Conservation (phyloP, 2,797 vertebrate genomes). For the Fundulus diaphanus region DNA sequence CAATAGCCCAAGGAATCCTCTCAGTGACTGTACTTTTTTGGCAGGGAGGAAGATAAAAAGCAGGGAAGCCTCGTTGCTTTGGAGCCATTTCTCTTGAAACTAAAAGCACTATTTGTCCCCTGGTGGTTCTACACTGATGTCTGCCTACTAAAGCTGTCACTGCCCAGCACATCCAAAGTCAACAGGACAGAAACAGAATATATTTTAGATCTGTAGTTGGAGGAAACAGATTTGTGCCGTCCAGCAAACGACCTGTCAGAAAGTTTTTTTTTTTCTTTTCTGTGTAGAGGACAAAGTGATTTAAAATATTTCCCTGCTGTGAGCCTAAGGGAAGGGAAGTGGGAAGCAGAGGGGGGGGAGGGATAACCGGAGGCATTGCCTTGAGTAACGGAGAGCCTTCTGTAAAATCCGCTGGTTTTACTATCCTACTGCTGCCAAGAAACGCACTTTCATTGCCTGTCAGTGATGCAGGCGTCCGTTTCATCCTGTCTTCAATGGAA, state of each 20-base stretch:
- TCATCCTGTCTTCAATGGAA: conserved; percentile 42
- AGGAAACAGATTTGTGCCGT: conserved; percentile 58
- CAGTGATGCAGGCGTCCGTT: conserved; percentile 38
- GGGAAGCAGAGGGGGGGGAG: conserved; percentile 15
- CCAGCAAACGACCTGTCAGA: conserved; percentile 63
- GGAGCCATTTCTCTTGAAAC: conserved; percentile 49
- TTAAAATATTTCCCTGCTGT: conserved; percentile 65
- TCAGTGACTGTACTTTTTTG: conserved; percentile 5
- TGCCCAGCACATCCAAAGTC: conserved; percentile 61
- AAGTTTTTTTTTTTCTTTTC: too few species aligned
- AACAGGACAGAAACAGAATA: conserved; percentile 44
- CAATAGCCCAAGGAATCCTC: conserved; percentile 30
- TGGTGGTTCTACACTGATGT: conserved; percentile 22
- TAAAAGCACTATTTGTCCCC: conserved; percentile 46
- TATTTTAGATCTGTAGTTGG: conserved; percentile 40
- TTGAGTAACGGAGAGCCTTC: conserved; percentile 70
- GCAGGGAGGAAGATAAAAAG: conserved; percentile 27
- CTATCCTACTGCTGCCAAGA: conserved; percentile 39
- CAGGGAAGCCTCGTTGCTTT: conserved; percentile 33
- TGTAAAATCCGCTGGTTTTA: conserved; percentile 57
- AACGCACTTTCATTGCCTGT: conserved; percentile 30
- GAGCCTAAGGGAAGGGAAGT: conserved; percentile 57
- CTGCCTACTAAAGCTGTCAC: conserved; percentile 47
- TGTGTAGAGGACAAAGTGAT: conserved; percentile 71
- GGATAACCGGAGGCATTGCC: conserved; percentile 70